Evolutionary conservation across 2,888 invertebrate genomes (phyloP).

Genomic region (Metallyticus violacea): DNA sequence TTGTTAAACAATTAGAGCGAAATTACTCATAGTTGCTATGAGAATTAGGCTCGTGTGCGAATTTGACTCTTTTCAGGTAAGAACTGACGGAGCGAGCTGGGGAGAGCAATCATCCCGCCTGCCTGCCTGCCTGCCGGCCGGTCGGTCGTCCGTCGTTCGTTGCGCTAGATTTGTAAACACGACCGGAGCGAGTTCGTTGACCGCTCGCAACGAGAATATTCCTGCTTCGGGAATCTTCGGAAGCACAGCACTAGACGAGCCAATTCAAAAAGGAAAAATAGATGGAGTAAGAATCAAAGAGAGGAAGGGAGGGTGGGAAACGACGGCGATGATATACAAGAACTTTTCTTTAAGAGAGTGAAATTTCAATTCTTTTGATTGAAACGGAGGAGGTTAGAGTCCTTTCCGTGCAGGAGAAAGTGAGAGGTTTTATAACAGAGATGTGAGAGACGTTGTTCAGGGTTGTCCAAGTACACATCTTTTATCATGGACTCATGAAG

Average conservation of each 20-base stretch:
- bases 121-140: background rate
- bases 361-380: background rate
- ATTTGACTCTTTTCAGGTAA: background rate
- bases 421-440: background rate
- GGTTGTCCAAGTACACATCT: background rate
- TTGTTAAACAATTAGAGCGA: no score
- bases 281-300: no score
- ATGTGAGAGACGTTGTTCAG: background rate
- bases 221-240: conserved; percentile 4
- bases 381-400: background rate
- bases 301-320: no score
- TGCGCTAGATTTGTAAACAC: conserved; percentile 7
- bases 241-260: background rate
- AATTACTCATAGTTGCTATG: no score
- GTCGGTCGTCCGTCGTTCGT: background rate
- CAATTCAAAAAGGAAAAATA: background rate
- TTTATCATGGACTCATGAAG: no score
- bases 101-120: background rate
- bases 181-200: conserved; percentile 7
- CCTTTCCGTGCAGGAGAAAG: background rate
- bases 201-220: background rate
- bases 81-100: background rate
- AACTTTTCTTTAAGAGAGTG: background rate
- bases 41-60: background rate
- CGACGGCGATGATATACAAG: background rate